These are phyloP conservation scores for Hirtodrosophila histrioides DNA, from an alignment of 2,888 invertebrate genomes.

Conservation along the genomic window DNA sequence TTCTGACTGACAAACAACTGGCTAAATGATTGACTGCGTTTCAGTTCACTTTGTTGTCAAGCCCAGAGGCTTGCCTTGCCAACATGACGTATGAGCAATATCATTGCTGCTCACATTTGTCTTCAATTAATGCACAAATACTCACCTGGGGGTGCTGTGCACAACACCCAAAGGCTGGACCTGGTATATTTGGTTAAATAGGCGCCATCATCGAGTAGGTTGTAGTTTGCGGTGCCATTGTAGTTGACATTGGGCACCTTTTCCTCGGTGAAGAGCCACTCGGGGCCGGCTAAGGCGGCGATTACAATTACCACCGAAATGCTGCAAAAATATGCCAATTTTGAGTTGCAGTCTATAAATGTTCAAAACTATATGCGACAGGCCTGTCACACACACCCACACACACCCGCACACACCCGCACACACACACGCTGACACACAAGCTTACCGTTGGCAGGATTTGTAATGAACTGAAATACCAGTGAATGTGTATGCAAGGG, in stretches of 20 bases:
- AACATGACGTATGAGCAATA: slow-evolving; percentile 37
- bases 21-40: slow-evolving; percentile 16
- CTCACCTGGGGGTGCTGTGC: slow-evolving; percentile 83
- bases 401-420: not conserved
- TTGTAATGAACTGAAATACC: slow-evolving; percentile 12
- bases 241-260: slow-evolving; percentile 91
- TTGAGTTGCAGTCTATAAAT: slow-evolving; percentile 31
- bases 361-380: not conserved
- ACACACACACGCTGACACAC: not conserved
- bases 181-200: slow-evolving; percentile 84
- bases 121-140: slow-evolving; percentile 12
- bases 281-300: slow-evolving; percentile 85
- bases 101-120: slow-evolving; percentile 22
- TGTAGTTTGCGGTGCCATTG: slow-evolving; percentile 88
- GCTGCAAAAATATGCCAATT: slow-evolving; percentile 59
- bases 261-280: slow-evolving; percentile 95
- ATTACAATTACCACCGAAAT: slow-evolving; percentile 84
- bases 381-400: not conserved
- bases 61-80: not conserved
- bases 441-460: not conserved
- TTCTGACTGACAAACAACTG: slow-evolving; percentile 6
- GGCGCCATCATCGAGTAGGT: slow-evolving; percentile 83
- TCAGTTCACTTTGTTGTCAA: slow-evolving; percentile 7
- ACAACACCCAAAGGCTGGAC: slow-evolving; percentile 84
- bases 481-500: not conserved